Evolutionary conservation across 2,888 invertebrate genomes (phyloP).

Genomic region (Tetheella fluctuosa): DNA sequence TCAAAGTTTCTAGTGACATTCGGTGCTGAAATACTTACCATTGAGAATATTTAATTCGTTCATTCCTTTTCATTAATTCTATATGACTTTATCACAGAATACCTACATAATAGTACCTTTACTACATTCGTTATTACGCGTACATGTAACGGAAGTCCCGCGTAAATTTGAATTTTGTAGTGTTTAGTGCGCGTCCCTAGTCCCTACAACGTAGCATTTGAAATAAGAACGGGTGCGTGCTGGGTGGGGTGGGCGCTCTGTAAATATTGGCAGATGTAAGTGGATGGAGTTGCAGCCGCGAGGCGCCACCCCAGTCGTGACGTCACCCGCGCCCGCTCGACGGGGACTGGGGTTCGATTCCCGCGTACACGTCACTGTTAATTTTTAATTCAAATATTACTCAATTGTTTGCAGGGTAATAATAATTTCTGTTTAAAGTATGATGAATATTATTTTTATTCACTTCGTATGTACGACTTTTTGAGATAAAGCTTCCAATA

Average conservation of each 20-base stretch:
- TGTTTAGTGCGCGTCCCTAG: constrained; percentile 70
- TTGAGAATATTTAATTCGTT: too few relatives aligned
- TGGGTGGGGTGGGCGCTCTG: constrained; percentile 68
- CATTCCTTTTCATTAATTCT: too few relatives aligned
- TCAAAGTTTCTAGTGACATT: too few relatives aligned
- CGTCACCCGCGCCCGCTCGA: constrained; percentile 53
- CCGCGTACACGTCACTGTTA: constrained; percentile 32
- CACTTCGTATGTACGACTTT: too few relatives aligned
- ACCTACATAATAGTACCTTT: too few relatives aligned
- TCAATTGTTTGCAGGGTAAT: neutral
- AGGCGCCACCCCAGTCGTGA: constrained; percentile 62
- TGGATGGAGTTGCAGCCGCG: constrained; percentile 83
- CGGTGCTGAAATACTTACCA: too few relatives aligned
- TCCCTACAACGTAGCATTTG: constrained; percentile 76
- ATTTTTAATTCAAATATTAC: constrained; percentile 23
- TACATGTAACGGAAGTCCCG: neutral
- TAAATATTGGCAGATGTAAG: constrained; percentile 88
- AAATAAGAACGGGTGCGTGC: constrained; percentile 80
- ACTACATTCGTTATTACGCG: neutral
- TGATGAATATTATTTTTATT: too few relatives aligned
- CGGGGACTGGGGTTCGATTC: constrained; percentile 25
- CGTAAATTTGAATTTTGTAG: constrained; percentile 18
- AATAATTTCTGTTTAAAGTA: neutral
- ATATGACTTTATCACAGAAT: too few relatives aligned
- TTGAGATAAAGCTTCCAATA: too few relatives aligned